Conservation (phyloP, 2,888 invertebrate species). For the Scaptomyza tumidula region DNA sequence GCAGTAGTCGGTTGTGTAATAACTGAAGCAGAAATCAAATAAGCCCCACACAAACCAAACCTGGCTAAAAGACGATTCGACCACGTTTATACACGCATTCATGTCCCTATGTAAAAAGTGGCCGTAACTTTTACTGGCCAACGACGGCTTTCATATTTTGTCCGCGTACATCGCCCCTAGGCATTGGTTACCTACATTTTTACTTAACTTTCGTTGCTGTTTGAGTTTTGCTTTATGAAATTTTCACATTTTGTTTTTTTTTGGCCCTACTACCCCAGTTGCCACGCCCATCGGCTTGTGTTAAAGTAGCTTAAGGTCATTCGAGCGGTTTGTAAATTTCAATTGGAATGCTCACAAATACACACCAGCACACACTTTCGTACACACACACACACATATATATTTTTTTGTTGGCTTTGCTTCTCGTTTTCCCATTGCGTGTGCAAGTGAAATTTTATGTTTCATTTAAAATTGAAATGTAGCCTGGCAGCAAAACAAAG, state of each 20-base stretch:
- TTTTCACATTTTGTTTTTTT: slow-evolving; percentile 62
- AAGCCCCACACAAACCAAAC: slow-evolving; percentile 20
- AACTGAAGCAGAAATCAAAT: slow-evolving; percentile 68
- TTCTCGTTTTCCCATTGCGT: slow-evolving; percentile 46
- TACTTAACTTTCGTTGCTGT: slow-evolving; percentile 65
- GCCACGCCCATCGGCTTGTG: slow-evolving; percentile 37
- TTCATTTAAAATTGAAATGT: slow-evolving; percentile 71
- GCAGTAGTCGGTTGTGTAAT: slow-evolving; percentile 63
- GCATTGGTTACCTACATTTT: slow-evolving; percentile 72
- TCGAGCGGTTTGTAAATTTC: slow-evolving; percentile 71
- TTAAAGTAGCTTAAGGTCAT: slow-evolving; percentile 71
- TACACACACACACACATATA: slow-evolving; percentile 13
- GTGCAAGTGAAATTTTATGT: slow-evolving; percentile 60
- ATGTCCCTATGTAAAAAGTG: slow-evolving; percentile 1
- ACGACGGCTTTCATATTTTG: slow-evolving; percentile 36
- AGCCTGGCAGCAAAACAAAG: slow-evolving; percentile 61
- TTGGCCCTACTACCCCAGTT: slow-evolving; percentile 11
- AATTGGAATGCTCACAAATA: slow-evolving; percentile 61
- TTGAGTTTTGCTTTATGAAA: slow-evolving; percentile 73
- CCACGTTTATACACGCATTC: background rate
- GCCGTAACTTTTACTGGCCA: slow-evolving; percentile 40
- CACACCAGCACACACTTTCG: slow-evolving; percentile 16
- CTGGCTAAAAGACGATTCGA: slow-evolving; percentile 28
- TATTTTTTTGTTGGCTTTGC: slow-evolving; percentile 4
- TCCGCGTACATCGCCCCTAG: slow-evolving; percentile 45